Conservation (phyloP, 2,888 invertebrate species). For the Tanaodytes sp. region DNA sequence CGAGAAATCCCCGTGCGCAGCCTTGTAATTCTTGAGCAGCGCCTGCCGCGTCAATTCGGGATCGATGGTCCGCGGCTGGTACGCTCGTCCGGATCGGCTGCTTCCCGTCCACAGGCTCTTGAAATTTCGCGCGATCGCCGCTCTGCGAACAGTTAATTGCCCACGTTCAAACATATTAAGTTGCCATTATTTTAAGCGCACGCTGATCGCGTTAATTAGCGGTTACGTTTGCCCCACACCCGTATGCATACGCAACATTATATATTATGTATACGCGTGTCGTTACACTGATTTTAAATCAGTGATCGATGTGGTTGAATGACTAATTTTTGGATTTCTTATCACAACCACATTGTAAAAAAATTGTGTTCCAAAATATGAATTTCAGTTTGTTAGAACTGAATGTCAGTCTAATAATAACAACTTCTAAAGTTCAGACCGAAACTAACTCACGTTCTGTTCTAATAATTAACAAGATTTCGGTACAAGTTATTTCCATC, state of each 20-base stretch:
- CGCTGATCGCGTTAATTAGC: slow-evolving; percentile 34
- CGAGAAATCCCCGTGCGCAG: slow-evolving; percentile 76
- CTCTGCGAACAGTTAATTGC: slow-evolving; percentile 75
- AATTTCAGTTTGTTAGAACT: too few species aligned
- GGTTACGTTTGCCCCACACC: slow-evolving; percentile 22
- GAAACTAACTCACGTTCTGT: too few species aligned
- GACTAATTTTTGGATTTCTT: too few species aligned
- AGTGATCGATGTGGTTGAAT: too few species aligned
- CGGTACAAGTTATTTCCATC: too few species aligned
- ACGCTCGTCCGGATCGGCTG: slow-evolving; percentile 79
- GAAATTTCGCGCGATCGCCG: slow-evolving; percentile 83
- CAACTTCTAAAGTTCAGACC: too few species aligned
- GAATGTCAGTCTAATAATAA: too few species aligned
- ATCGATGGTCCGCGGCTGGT: slow-evolving; percentile 78
- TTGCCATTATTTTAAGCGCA: slow-evolving; percentile 37
- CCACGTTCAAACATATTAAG: slow-evolving; percentile 55
- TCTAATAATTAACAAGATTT: too few species aligned
- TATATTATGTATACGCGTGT: too few species aligned
- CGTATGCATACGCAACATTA: slow-evolving; percentile 15
- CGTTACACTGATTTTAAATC: too few species aligned
- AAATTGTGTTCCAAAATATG: too few species aligned
- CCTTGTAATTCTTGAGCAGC: slow-evolving; percentile 77
- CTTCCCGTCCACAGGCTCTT: slow-evolving; percentile 80
- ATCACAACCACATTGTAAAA: too few species aligned
- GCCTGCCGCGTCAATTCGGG: slow-evolving; percentile 84